Evolutionary conservation across 2,888 invertebrate genomes (phyloP).

Genomic region (Leptopilina drosophilae): DNA sequence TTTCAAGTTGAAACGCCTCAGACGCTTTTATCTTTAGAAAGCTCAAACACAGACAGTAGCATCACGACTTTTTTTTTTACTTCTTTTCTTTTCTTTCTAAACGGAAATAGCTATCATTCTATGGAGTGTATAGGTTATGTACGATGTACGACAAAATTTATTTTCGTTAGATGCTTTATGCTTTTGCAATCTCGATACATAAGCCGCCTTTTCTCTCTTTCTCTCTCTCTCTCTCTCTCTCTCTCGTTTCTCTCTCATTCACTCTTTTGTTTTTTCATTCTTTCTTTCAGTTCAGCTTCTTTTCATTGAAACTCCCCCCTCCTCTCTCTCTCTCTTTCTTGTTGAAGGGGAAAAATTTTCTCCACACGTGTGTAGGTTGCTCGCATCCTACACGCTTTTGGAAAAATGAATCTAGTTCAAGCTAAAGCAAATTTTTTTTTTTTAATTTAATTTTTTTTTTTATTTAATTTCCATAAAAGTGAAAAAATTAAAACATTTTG

Average conservation of each 20-base stretch:
- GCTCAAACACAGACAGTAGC: slow-evolving; percentile 60
- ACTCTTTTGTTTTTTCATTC: slow-evolving; percentile 30
- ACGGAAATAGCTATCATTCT: slow-evolving; percentile 75
- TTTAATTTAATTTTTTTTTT: too few relatives aligned
- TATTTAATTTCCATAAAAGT: too few relatives aligned
- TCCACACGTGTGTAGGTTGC: too few relatives aligned
- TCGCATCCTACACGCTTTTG: too few relatives aligned
- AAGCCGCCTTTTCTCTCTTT: not conserved
- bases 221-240: too few relatives aligned
- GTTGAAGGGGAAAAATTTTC: too few relatives aligned
- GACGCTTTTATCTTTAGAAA: slow-evolving; percentile 71
- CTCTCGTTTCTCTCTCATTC: too few relatives aligned
- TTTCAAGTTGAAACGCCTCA: slow-evolving; percentile 62
- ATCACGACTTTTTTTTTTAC: not conserved
- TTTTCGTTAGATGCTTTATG: slow-evolving; percentile 61
- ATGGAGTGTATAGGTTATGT: slow-evolving; percentile 63
- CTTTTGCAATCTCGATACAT: slow-evolving; percentile 40
- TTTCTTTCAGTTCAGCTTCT: not conserved
- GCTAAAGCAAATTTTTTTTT: too few relatives aligned
- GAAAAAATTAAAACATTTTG: too few relatives aligned
- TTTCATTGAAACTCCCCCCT: too few relatives aligned
- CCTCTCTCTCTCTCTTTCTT: too few relatives aligned
- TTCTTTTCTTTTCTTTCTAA: slow-evolving; percentile 57
- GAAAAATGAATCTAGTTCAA: too few relatives aligned
- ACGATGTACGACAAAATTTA: slow-evolving; percentile 67